Evolutionary conservation across 2,113 vertebrate genomes (phyloP).

Genomic region (Psittacula cyanocephala): DNA sequence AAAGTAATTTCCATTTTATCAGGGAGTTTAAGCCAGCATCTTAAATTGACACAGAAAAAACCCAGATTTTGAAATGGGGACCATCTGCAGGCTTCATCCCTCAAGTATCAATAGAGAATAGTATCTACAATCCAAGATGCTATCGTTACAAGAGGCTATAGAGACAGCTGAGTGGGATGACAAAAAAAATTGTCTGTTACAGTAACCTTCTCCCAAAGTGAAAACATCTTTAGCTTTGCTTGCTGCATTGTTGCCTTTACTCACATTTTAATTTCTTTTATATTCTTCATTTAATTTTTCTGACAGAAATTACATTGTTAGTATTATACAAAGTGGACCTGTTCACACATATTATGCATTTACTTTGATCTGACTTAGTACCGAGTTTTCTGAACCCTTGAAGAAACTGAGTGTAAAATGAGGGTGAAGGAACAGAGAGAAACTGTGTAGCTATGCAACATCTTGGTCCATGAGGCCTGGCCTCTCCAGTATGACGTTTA

Average conservation of each 20-base stretch:
- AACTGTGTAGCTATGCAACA: neutral
- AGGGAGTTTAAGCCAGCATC: neutral
- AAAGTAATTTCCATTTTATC: neutral
- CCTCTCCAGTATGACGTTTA: neutral
- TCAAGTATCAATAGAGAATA: neutral
- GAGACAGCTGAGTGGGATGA: neutral
- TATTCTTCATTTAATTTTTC: constrained; percentile 24
- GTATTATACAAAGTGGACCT: constrained; percentile 9
- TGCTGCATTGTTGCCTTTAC: neutral
- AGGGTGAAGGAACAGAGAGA: neutral
- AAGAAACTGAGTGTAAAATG: neutral
- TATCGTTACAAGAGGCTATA: neutral
- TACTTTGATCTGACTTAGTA: constrained; percentile 42
- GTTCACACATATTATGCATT: neutral
- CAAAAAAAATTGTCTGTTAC: neutral
- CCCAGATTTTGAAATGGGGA: neutral
- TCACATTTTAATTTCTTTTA: neutral
- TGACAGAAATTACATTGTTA: constrained; percentile 26
- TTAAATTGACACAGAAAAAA: neutral
- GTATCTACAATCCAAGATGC: neutral
- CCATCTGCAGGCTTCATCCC: neutral
- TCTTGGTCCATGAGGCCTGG: neutral
- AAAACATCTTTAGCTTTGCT: neutral
- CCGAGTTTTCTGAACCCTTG: neutral
- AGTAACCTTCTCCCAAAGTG: neutral